These are phyloP conservation scores for Onychomys torridus DNA, from an alignment of 2,797 vertebrate species.

Conservation along the genomic window DNA sequence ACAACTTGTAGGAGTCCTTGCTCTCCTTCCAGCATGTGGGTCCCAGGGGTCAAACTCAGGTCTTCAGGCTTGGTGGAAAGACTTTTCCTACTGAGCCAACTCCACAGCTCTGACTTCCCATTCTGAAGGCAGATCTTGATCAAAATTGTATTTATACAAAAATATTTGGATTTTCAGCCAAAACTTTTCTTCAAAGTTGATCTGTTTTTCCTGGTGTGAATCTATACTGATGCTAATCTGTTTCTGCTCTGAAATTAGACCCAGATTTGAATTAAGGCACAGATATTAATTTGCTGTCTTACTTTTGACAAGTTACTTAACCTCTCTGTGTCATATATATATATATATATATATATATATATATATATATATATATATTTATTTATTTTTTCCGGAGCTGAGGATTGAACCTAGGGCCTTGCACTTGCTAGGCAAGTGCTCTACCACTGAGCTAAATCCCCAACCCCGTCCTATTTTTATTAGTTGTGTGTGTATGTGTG, in stretches of 20 bases:
- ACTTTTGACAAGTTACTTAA: constrained; percentile 39
- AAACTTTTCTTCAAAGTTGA: not conserved
- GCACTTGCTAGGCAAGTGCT: too few relatives aligned
- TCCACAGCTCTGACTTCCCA: not conserved
- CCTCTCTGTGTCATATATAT: constrained; percentile 39
- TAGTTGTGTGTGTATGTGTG: not conserved
- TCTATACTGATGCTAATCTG: constrained; percentile 18
- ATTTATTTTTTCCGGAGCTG: too few relatives aligned
- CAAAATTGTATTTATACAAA: constrained; percentile 32
- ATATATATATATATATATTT: too few relatives aligned
- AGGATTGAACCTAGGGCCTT: too few relatives aligned
- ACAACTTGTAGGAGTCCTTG: not conserved
- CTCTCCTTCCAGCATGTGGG: not conserved
- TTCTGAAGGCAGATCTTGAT: constrained; percentile 1
- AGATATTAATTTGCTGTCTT: not conserved
- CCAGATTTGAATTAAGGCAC: constrained; percentile 51
- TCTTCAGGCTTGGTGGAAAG: not conserved
- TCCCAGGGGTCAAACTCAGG: not conserved
- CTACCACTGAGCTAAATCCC: too few relatives aligned
- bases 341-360: too few relatives aligned
- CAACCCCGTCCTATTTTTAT: constrained; percentile 34
- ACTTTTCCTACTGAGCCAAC: not conserved
- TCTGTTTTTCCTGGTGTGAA: constrained; percentile 31
- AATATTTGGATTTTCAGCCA: constrained; percentile 12
- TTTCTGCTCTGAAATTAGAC: constrained; percentile 21